phyloP scores from a whole-genome alignment of 2,888 invertebrate genomes.

The Seira sanloemensis region DNA sequence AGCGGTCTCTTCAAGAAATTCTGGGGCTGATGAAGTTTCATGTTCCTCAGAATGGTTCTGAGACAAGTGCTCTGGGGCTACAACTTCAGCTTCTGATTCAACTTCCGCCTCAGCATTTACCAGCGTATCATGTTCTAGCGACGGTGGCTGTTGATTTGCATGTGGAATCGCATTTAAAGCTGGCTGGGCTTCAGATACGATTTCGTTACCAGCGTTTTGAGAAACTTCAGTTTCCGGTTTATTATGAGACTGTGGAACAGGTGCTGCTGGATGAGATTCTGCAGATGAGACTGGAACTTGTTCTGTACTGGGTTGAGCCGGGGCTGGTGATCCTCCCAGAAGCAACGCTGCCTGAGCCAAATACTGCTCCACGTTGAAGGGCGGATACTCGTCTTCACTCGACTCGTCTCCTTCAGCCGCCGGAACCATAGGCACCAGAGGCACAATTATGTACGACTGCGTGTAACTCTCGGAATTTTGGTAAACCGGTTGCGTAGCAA shows the following conservation, averaged over 20 bases:
- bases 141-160: no score
- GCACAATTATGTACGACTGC: background rate
- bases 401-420: background rate
- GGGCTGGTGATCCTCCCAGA: background rate
- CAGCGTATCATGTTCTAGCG: no score
- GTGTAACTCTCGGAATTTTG: background rate
- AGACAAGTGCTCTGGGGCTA: background rate
- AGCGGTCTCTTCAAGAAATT: no score
- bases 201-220: background rate
- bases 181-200: no score
- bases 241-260: background rate
- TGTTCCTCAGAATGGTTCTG: no score
- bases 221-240: background rate
- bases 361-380: conserved; percentile 46
- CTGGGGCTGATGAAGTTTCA: no score
- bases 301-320: no score
- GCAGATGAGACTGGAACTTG: background rate
- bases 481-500: background rate
- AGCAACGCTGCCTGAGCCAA: conserved; percentile 43
- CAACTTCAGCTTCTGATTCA: background rate
- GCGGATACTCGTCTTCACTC: conserved; percentile 18
- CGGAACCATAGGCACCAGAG: no score
- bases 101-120: background rate
- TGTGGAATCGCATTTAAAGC: no score
- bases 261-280: background rate